Evolutionary conservation across 2,113 vertebrate species (phyloP).

Genomic region (Corydoras maculifer): DNA sequence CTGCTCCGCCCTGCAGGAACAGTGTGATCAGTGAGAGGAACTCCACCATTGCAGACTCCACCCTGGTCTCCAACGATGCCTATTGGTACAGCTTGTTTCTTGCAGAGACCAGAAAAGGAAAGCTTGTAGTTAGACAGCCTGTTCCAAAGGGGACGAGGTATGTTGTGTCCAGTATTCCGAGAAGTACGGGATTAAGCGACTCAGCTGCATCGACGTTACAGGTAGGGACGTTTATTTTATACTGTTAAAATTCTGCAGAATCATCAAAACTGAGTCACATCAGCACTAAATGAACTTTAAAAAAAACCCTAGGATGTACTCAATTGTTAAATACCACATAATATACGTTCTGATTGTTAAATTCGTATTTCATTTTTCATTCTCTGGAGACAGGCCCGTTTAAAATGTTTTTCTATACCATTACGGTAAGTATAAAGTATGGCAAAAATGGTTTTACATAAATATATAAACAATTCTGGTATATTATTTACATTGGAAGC

Average conservation of each 20-base stretch:
- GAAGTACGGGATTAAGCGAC: conserved; percentile 16
- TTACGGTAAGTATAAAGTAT: no score
- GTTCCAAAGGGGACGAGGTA: conserved; percentile 27
- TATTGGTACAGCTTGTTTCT: conserved; percentile 35
- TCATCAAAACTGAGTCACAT: no score
- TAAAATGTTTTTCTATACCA: no score
- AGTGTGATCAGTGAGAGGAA: conserved; percentile 54
- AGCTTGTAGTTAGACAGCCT: conserved; percentile 28
- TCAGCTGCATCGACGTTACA: conserved; percentile 29
- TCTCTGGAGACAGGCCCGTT: no score
- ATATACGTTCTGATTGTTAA: no score
- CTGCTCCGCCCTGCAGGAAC: conserved; percentile 43
- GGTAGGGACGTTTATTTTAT: background rate
- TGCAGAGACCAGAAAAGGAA: conserved; percentile 32
- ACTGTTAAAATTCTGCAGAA: background rate
- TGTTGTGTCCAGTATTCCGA: conserved; percentile 19
- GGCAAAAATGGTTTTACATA: no score
- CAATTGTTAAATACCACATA: no score
- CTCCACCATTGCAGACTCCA: conserved; percentile 53
- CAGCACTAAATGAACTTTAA: no score
- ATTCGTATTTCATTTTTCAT: no score
- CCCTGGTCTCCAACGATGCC: conserved; percentile 46
- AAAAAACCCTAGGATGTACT: no score
- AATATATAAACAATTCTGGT: no score
- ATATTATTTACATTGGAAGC: no score